These are phyloP conservation scores for Sympetrum striolatum DNA, from an alignment of 2,888 invertebrate species.

Conservation along the genomic window DNA sequence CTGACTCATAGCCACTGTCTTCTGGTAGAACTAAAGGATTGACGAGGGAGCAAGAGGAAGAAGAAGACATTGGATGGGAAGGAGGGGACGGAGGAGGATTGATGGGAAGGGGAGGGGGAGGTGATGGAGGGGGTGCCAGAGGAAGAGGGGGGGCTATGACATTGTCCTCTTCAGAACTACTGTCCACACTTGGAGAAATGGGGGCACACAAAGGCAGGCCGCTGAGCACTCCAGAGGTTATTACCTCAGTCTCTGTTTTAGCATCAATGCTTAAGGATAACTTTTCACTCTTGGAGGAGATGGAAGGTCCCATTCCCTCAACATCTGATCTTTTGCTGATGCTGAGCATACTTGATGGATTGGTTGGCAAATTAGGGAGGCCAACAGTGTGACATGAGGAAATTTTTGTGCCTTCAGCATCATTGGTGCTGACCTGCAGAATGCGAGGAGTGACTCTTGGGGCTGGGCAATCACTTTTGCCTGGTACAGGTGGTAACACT, in stretches of 20 bases:
- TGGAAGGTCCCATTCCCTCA: not conserved
- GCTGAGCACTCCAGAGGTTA: not conserved
- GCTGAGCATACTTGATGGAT: not conserved
- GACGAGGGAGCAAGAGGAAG: not conserved
- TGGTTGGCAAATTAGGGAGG: not conserved
- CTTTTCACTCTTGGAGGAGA: not conserved
- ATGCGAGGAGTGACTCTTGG: conserved; percentile 3
- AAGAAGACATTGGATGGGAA: not conserved
- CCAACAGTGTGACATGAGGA: not conserved
- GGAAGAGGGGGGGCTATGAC: not conserved
- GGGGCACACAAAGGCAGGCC: not conserved
- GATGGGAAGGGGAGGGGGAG: not conserved
- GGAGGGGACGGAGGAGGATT: conserved; percentile 4
- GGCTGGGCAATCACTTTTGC: not conserved
- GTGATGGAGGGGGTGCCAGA: conserved; percentile 1
- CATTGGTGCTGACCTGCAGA: not conserved
- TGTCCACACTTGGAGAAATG: not conserved
- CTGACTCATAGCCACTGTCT: conserved; percentile 53
- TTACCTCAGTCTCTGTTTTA: not conserved
- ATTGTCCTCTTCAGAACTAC: conserved; percentile 30
- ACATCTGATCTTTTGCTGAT: not conserved
- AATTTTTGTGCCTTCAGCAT: not conserved
- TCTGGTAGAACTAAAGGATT: conserved; percentile 44
- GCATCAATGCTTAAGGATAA: not conserved
- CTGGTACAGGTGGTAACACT: not conserved